These are phyloP conservation scores for Rhysida immarginata DNA, from an alignment of 1,140 invertebrate genomes.

Conservation along the genomic window DNA sequence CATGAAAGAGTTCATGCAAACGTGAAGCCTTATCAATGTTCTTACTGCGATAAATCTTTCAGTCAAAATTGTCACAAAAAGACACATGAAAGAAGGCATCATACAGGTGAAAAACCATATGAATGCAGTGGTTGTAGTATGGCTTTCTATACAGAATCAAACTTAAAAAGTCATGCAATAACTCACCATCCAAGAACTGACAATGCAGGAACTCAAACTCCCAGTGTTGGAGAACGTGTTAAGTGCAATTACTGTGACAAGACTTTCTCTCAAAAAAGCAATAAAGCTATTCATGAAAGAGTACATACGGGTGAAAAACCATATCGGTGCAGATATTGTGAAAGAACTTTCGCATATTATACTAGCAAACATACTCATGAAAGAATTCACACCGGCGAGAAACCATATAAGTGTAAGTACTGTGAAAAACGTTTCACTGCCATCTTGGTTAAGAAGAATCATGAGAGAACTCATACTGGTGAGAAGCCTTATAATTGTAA, in stretches of 20 bases:
- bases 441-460: not conserved
- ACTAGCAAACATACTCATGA: not conserved
- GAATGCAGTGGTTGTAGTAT: not conserved
- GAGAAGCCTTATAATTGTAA: not conserved
- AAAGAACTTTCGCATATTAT: not conserved
- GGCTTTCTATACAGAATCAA: constrained; percentile 1
- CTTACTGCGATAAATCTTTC: constrained; percentile 4
- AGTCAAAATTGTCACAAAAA: constrained; percentile 2
- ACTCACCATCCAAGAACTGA: constrained; percentile 36
- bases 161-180: constrained; percentile 10
- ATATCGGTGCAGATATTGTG: not conserved
- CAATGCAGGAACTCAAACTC: constrained; percentile 22
- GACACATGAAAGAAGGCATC: constrained; percentile 3
- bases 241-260: constrained; percentile 30
- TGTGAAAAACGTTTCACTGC: not conserved
- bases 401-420: not conserved
- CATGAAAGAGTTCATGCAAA: not conserved
- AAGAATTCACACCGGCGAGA: not conserved
- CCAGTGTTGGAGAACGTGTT: constrained; percentile 33
- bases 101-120: not conserved
- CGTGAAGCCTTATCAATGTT: not conserved
- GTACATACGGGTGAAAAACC: not conserved
- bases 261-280: constrained; percentile 8
- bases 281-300: not conserved
- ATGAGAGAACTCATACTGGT: not conserved